phyloP scores from a whole-genome alignment of 2,113 vertebrate genomes.

The Phrynosoma platyrhinos region DNA sequence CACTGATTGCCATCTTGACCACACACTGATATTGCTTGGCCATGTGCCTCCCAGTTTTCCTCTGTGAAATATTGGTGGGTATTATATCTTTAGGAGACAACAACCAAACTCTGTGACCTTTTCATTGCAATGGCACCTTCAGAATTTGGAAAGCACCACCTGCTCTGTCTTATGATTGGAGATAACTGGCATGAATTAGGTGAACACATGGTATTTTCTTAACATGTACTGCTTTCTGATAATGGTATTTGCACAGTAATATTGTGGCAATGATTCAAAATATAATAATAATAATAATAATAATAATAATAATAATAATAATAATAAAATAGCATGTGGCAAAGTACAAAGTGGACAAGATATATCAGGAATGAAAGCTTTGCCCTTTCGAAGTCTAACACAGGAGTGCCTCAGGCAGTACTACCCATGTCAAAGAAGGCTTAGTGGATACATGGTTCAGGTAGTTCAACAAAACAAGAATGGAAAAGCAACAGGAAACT shows the following conservation, averaged over 20 bases:
- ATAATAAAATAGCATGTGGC: fast-evolving
- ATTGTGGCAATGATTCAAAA: neutral
- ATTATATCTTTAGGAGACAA: neutral
- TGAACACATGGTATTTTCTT: neutral
- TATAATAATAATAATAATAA: fast-evolving
- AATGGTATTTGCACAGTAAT: neutral
- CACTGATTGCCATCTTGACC: no score
- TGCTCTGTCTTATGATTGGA: neutral
- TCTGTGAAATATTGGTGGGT: no score
- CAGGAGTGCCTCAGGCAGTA: neutral
- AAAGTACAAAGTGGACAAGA: neutral
- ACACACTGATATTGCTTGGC: no score
- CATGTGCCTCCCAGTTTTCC: no score
- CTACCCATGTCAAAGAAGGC: no score
- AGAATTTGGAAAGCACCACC: neutral
- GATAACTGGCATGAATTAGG: slow-evolving; percentile 1
- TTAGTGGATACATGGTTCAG: neutral
- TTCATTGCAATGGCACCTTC: neutral
- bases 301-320: neutral
- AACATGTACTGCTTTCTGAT: slow-evolving; percentile 2
- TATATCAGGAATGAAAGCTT: neutral
- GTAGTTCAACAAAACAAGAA: neutral
- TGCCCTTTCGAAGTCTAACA: neutral
- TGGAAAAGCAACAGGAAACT: neutral
- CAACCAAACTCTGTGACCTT: fast-evolving